Conservation (phyloP, 2,888 invertebrate genomes). For the Lepidocyrtinus sp. region DNA sequence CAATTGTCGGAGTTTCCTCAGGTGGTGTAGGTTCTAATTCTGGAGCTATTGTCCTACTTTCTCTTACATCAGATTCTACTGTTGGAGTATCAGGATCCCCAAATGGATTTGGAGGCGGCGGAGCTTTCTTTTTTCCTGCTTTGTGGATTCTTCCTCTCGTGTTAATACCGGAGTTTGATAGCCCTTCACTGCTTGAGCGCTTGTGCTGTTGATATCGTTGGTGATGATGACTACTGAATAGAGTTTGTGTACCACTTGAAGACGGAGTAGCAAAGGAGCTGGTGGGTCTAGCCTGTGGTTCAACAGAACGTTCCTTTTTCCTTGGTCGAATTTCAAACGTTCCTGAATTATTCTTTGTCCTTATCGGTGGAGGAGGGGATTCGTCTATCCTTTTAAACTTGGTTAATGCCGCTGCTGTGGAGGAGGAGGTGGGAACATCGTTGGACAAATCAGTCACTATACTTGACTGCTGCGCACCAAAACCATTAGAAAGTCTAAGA, state of each 20-base stretch:
- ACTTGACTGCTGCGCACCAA: not conserved
- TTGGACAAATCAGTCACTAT: conserved; percentile 20
- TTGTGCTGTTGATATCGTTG: conserved; percentile 35
- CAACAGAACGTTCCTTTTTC: conserved; percentile 43
- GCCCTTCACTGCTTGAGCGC: conserved; percentile 40
- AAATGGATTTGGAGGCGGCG: conserved; percentile 69
- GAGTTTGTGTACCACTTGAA: not conserved
- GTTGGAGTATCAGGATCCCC: conserved; percentile 62
- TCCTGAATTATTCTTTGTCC: too few species aligned
- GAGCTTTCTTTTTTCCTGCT: conserved; percentile 67
- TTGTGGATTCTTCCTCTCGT: conserved; percentile 53
- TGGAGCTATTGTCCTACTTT: not conserved
- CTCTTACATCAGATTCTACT: not conserved
- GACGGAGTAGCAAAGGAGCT: conserved; percentile 5
- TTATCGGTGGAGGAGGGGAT: conserved; percentile 25
- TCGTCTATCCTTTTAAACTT: conserved; percentile 41
- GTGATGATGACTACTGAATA: conserved; percentile 21
- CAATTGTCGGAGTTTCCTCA: not conserved
- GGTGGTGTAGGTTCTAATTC: too few species aligned
- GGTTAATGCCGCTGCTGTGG: conserved; percentile 28
- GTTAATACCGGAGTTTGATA: conserved; percentile 8
- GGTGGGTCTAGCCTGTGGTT: conserved; percentile 25
- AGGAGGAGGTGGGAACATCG: conserved; percentile 35
- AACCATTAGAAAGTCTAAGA: conserved; percentile 18
- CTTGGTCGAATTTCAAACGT: conserved; percentile 49